Conservation (phyloP, 2,113 vertebrate species). For the Dicrurus megarhynchus region DNA sequence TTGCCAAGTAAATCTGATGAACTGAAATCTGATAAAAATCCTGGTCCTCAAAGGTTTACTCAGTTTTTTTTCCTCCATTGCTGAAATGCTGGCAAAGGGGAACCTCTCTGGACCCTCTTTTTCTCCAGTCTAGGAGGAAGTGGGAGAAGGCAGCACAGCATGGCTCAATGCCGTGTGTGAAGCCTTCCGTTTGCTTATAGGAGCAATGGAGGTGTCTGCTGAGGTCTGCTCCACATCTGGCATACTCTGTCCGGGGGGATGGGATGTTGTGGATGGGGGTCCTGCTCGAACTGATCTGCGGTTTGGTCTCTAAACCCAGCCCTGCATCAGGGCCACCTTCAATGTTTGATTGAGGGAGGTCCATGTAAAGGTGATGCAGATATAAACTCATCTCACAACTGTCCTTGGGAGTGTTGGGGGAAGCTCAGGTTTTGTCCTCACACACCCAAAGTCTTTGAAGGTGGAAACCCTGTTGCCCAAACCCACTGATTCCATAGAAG, state of each 20-base stretch:
- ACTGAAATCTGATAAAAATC: not conserved
- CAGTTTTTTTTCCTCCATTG: not conserved
- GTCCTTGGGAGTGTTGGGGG: not conserved
- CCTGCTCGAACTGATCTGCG: rapidly evolving
- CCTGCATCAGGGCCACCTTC: not conserved
- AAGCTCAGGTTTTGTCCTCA: not conserved
- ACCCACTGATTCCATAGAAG: not conserved
- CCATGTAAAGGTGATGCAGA: not conserved
- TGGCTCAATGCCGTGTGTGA: rapidly evolving
- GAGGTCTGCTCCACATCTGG: not conserved
- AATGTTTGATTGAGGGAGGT: not conserved
- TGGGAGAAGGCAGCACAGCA: not conserved
- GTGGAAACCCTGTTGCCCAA: not conserved
- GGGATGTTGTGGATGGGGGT: not conserved
- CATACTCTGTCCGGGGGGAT: not conserved
- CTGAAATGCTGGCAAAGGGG: not conserved
- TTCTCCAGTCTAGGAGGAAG: not conserved
- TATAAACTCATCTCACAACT: not conserved
- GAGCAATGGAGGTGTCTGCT: not conserved
- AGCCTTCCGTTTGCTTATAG: not conserved
- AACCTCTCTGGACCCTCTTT: not conserved
- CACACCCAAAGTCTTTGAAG: not conserved
- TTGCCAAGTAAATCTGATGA: not conserved
- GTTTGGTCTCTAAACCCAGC: not conserved
- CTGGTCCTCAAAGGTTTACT: not conserved